Base-by-base conservation (phyloP, 2,888 invertebrate genomes). In the Drosophila cyrtoloma region DNA sequence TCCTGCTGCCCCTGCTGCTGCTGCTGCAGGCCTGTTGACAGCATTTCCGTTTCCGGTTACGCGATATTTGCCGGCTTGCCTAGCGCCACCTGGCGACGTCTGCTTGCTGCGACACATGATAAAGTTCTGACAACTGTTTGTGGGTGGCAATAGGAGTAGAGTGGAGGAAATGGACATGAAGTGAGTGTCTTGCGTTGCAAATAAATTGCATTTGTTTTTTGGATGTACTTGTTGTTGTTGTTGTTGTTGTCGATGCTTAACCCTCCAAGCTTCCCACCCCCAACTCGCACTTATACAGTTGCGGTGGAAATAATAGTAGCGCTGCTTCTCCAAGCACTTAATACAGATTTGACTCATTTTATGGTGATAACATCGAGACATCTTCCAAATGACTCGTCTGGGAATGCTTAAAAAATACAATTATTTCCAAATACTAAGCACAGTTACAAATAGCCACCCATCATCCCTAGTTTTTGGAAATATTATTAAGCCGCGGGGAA, bases 121-220 rank as follows among this genome's bases (percentile, higher is more conserved):
- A 78, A 80, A 80, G 81, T 81, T 80, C 69, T 71, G 75, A 70
- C 64, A 58, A 35, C 44, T 44, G 28, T 35, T 33, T 33, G 50
- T 10, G 28, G 22, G 3, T 22, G 59, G 19, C 32, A 19, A 35
- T 0, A 37, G 9, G 26, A 10, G 59, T 3, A n/a, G 12, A 35
- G 26, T n/a, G 12, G 14, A 16, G 12, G 42, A 16, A 22, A 12
- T 22, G 22, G 9, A 14, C 1, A 9, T 12, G 26, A 32, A n/a
- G 9, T 19, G 16, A 19, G 55, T 55, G 59, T 77, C 71, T 77
- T 69, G 64, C 59, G 57, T 52, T 64, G 66, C 71, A 78, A 71
- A 80, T 72, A 81, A 80, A 81, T 80, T 81, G 81, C 81, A 81
- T 81, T 81, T 80, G 80, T 80, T 80, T 81, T 72, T 79, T 62